Evolutionary conservation across 2,113 vertebrate genomes (phyloP).

Genomic region (Athene noctua): DNA sequence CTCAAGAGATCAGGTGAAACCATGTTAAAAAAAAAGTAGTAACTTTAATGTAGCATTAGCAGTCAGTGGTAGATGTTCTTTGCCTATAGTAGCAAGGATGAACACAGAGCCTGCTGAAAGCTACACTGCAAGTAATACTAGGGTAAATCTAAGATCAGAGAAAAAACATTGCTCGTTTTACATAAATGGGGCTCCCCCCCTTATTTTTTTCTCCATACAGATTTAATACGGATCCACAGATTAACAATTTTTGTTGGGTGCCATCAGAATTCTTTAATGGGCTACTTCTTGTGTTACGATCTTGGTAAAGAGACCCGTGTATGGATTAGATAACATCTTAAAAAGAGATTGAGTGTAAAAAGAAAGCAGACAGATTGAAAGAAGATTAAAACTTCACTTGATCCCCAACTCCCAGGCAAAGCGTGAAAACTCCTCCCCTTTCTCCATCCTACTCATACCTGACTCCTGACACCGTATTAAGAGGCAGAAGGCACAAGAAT

Average conservation of each 20-base stretch:
- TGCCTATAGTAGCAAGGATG: neutral
- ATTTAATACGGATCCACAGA: neutral
- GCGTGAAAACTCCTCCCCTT: neutral
- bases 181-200: neutral
- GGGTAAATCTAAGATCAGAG: neutral
- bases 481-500: neutral
- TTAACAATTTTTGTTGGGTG: neutral
- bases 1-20: neutral
- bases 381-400: conserved; percentile 8
- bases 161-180: neutral
- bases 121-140: neutral
- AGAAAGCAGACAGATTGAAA: conserved; percentile 15
- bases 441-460: neutral
- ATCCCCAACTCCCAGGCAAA: neutral
- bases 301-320: neutral
- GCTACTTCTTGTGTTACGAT: neutral
- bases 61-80: neutral
- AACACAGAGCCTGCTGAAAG: neutral
- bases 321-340: neutral
- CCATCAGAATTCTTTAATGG: neutral
- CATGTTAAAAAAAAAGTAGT: neutral
- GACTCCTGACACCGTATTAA: neutral
- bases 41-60: neutral
- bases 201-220: neutral
- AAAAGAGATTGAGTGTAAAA: neutral